Conservation (phyloP, 2,888 invertebrate species). For the Dicyrtoma fusca region DNA sequence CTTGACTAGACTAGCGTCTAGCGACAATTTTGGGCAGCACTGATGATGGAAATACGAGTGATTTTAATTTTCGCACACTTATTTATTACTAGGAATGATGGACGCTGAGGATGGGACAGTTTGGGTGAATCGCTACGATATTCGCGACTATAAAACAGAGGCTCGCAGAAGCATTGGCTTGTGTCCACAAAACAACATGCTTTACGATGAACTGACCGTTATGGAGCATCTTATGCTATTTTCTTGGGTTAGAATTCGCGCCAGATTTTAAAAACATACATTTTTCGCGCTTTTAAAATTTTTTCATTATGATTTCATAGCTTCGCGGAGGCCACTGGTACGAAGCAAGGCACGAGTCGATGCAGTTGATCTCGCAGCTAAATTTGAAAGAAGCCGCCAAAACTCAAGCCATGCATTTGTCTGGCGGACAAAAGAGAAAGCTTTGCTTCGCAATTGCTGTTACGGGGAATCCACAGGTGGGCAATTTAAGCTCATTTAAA, state of each 20-base stretch:
- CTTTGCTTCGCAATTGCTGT: slow-evolving; percentile 29
- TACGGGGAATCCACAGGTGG: slow-evolving; percentile 25
- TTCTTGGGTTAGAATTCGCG: slow-evolving; percentile 40
- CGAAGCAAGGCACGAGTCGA: slow-evolving; percentile 19
- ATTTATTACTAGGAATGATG: slow-evolving; percentile 26
- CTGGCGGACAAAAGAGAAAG: slow-evolving; percentile 16
- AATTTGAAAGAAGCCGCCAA: slow-evolving; percentile 31
- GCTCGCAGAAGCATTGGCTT: slow-evolving; percentile 35
- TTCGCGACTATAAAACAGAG: slow-evolving; percentile 29
- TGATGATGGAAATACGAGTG: no score
- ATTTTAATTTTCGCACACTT: neutral
- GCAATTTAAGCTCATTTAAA: no score
- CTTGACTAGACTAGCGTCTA: no score
- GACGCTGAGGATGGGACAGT: slow-evolving; percentile 39
- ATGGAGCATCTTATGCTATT: slow-evolving; percentile 40
- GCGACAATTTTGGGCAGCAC: no score
- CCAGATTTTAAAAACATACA: no score
- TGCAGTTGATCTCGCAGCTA: slow-evolving; percentile 7
- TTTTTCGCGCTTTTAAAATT: neutral
- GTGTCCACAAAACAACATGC: slow-evolving; percentile 39
- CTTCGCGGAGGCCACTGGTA: slow-evolving; percentile 31
- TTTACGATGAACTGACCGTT: slow-evolving; percentile 39
- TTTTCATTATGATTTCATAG: slow-evolving; percentile 4
- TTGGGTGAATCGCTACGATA: slow-evolving; percentile 36
- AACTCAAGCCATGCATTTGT: slow-evolving; percentile 3